Evolutionary conservation across 2,113 vertebrate genomes (phyloP), one percentile per base, ranked within the genome.

Genomic region (Megaptera novaeangliae): DNA sequence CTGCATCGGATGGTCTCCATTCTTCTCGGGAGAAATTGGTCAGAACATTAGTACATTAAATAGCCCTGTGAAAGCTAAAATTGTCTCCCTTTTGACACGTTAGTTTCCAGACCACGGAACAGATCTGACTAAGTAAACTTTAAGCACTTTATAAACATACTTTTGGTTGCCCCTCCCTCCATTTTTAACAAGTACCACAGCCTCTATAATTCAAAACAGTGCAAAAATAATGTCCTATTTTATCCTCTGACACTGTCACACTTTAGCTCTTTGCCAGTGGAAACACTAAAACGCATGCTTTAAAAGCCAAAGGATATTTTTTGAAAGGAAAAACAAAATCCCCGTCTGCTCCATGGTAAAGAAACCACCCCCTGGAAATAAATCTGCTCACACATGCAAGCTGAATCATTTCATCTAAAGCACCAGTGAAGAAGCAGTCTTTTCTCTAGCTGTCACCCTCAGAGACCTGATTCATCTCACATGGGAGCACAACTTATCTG

Each of bases 261-360:
- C 61, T 49, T 59, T 55, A 93, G 96, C 89, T 92, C 13, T 63
- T 69, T 94, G 92, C 96, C 92, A 94, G 71, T 82, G 84, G 71
- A 96, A 94, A 96, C 72, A 97, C 39, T 84, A 75, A 83, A 59
- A 83, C 20, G 9, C 72, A 55, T 59, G 84, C 83, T 91, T 94
- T 90, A 66, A 94, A 96, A 93, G 29, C 80, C 86, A 97, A 90
- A 68, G 93, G 27, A 83, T 87, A 89, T 88, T 95, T 97, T 97
- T 92, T 63, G 8, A 72, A 88, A 95, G 52, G 52, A 49, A 96
- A 96, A 94, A 91, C 55, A 97, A 90, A 95, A 85, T 63, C 63
- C 69, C 11, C 5, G 20, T 84, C 74, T 91, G 25, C 18, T 36
- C 77, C 75, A 68, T 57, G 52, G 74, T 68, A 55, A 96, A 95